Evolutionary conservation across 2,888 invertebrate species (phyloP).

Genomic region (Abscondita cerata): DNA sequence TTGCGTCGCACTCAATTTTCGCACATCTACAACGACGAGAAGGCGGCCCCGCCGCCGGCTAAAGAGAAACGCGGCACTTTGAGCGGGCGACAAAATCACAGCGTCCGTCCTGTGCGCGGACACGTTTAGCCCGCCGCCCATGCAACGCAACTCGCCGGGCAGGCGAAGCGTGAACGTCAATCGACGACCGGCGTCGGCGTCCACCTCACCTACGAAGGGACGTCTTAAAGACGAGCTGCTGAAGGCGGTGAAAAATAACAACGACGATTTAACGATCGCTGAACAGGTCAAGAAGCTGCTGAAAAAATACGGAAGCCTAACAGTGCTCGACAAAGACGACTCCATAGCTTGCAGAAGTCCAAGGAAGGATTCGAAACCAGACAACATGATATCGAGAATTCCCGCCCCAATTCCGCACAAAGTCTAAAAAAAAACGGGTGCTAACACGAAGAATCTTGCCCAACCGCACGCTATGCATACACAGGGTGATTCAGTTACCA

Average conservation of each 20-base stretch:
- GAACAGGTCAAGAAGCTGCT: slow-evolving; percentile 76
- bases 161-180: slow-evolving; percentile 57
- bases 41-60: slow-evolving; percentile 54
- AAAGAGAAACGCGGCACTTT: slow-evolving; percentile 72
- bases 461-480: background rate
- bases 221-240: slow-evolving; percentile 74
- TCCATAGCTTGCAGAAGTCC: slow-evolving; percentile 56
- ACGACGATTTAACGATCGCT: slow-evolving; percentile 76
- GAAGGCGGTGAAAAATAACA: slow-evolving; percentile 72
- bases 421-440: slow-evolving; percentile 12
- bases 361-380: slow-evolving; percentile 62
- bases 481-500: background rate
- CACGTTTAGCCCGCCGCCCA: slow-evolving; percentile 62
- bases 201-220: slow-evolving; percentile 69
- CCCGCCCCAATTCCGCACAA: slow-evolving; percentile 57
- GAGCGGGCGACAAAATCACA: slow-evolving; percentile 68
- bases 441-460: slow-evolving; percentile 1
- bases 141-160: slow-evolving; percentile 52
- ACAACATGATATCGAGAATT: slow-evolving; percentile 61
- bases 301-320: slow-evolving; percentile 66
- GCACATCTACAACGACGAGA: slow-evolving; percentile 66
- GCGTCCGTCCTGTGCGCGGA: slow-evolving; percentile 67
- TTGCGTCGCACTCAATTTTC: slow-evolving; percentile 74
- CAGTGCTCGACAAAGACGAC: slow-evolving; percentile 61
- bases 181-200: slow-evolving; percentile 62